Percentiles rank a stretch among this genome's conserved stretches.
Evolutionary conservation across 1,140 invertebrate species (phyloP).

Genomic region (Pentalonia nigronervosa): DNA sequence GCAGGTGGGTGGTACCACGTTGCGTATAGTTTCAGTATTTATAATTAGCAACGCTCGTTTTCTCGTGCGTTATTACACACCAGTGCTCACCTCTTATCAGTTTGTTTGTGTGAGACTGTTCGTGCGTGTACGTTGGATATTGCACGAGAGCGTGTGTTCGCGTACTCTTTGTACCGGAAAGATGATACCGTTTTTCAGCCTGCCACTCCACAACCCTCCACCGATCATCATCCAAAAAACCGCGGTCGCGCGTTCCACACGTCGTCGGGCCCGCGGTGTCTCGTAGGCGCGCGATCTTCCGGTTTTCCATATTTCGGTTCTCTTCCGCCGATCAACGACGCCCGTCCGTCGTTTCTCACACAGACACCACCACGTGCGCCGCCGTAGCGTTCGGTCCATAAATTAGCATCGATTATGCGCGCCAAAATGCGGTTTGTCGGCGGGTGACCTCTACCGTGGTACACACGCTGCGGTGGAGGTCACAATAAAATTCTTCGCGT

Average conservation of each 20-base stretch:
- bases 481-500: background rate
- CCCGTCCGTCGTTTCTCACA: too few relatives aligned
- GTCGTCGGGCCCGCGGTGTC: background rate
- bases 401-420: background rate
- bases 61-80: background rate
- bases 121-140: background rate
- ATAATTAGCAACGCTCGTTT: background rate
- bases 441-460: constrained; percentile 1
- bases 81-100: background rate
- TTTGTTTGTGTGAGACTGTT: background rate
- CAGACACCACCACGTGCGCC: background rate
- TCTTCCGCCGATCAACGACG: too few relatives aligned
- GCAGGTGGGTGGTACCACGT: background rate
- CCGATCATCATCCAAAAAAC: too few relatives aligned
- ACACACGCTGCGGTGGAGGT: background rate
- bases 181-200: background rate
- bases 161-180: background rate
- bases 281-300: background rate
- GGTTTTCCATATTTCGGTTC: background rate
- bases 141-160: background rate
- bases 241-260: background rate
- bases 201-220: background rate
- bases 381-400: background rate
- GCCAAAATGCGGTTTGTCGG: background rate
- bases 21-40: background rate